Percentiles rank a stretch among this genome's conserved stretches.
phyloP scores from a whole-genome alignment of 2,888 invertebrate genomes.

The Drosophila demipolita region DNA sequence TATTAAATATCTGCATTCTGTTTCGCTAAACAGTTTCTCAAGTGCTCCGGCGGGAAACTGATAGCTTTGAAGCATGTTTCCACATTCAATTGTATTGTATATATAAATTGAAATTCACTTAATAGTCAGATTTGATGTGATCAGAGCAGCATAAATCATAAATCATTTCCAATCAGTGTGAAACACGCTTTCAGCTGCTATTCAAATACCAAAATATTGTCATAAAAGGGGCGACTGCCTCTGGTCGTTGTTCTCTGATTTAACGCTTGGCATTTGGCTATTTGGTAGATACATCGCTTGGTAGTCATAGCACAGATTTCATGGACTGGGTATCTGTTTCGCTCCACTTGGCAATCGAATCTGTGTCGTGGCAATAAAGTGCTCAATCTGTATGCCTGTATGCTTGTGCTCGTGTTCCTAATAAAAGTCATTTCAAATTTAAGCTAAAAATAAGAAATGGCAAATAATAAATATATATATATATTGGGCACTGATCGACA shows the following conservation, averaged over 20 bases:
- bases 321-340: conserved; percentile 16
- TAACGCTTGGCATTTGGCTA: conserved; percentile 18
- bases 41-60: neutral
- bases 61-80: neutral
- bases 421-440: conserved; percentile 75
- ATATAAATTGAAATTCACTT: conserved; percentile 46
- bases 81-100: neutral
- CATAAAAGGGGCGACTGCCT: neutral
- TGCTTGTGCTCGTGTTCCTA: conserved; percentile 37
- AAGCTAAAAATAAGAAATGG: conserved; percentile 65
- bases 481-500: neutral
- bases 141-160: conserved; percentile 34
- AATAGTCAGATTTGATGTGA: conserved; percentile 14
- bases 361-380: conserved; percentile 3
- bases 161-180: conserved; percentile 18
- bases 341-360: conserved; percentile 4
- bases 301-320: conserved; percentile 22
- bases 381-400: conserved; percentile 12
- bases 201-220: conserved; percentile 5
- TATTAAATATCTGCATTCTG: neutral
- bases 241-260: conserved; percentile 53
- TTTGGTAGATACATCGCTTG: neutral
- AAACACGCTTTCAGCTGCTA: neutral
- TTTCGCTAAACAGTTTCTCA: neutral
- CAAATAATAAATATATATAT: conserved; percentile 7